Base-by-base conservation (phyloP, 2,113 vertebrate species). In the Dicerorhinus sumatrensis region DNA sequence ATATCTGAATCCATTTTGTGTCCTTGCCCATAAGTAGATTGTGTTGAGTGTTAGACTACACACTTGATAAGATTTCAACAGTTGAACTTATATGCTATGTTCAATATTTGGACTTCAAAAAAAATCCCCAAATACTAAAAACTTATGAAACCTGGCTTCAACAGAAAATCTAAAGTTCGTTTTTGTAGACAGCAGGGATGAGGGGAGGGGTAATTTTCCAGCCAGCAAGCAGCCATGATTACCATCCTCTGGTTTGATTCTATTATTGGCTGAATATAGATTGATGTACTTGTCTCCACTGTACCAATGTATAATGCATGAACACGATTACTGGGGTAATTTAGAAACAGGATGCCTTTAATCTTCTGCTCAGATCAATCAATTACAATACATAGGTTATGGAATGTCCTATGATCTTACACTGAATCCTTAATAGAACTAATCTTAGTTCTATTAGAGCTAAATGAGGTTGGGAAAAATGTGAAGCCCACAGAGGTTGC, bases 281-380 rank as follows among this genome's bases (percentile, higher is more conserved):
- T 96, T 96, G 95, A 96, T 98, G 88, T 67, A 96, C 93, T 98
- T 94, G 29, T 94, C 94, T 97, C 76, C 97, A 96, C 90, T 97
- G 85, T 77, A 97, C 84, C 56, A 97, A 97, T 98, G 96, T 98
- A 97, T 90, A 98, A 97, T 98, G 87, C 85, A 97, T 97, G 94
- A 97, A 95, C 79, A 95, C 2, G 72, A 97, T 98, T 97, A 96
- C 84, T 93, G 46, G 86, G 79, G 33, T 97, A 93, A 98, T 98
- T 97, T 97, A 97, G 97, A 98, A 97, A 93, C 77, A 97, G 94
- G 88, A 98, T 96, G 91, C 88, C 91, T 98, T 98, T 96, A 98
- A 97, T 97, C 96, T 97, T 97, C 46, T 91, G 33, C 76, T 96
- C 88, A 91, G 84, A 94, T 97, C 95, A 96, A 96, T 95, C 96